These are phyloP conservation scores for Peromyscus maniculatus DNA, from an alignment of 2,113 vertebrate species.

Conservation along the genomic window DNA sequence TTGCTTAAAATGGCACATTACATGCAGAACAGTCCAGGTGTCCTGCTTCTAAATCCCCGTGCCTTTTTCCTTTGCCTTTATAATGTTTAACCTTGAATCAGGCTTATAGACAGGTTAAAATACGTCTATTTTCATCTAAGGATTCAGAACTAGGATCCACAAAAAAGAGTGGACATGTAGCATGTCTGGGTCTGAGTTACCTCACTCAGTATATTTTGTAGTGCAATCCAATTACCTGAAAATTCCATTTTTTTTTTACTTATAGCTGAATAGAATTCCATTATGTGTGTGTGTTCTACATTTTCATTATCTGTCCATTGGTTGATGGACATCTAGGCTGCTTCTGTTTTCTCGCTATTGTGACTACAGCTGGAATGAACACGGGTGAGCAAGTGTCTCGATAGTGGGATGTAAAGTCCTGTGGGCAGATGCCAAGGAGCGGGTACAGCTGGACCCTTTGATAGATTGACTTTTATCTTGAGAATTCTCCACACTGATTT, in stretches of 20 bases:
- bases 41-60: constrained; percentile 21
- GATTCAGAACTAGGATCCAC: neutral
- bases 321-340: neutral
- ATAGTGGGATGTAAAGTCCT: neutral
- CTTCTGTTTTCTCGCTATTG: neutral
- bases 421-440: neutral
- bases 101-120: neutral
- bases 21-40: neutral
- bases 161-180: too few species aligned
- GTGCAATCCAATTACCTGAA: neutral
- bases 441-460: neutral
- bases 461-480: neutral
- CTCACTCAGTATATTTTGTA: neutral
- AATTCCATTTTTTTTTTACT: neutral
- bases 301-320: neutral
- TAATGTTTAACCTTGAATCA: neutral
- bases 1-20: neutral
- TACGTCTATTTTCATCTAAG: neutral
- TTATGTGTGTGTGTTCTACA: neutral
- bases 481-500: neutral
- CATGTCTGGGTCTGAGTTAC: neutral
- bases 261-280: neutral
- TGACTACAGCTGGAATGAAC: too few species aligned
- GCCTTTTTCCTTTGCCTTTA: neutral
- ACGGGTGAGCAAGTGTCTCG: neutral